Evolutionary conservation across 2,797 vertebrate species (phyloP).

Genomic region (Premnoplex brunnescens): DNA sequence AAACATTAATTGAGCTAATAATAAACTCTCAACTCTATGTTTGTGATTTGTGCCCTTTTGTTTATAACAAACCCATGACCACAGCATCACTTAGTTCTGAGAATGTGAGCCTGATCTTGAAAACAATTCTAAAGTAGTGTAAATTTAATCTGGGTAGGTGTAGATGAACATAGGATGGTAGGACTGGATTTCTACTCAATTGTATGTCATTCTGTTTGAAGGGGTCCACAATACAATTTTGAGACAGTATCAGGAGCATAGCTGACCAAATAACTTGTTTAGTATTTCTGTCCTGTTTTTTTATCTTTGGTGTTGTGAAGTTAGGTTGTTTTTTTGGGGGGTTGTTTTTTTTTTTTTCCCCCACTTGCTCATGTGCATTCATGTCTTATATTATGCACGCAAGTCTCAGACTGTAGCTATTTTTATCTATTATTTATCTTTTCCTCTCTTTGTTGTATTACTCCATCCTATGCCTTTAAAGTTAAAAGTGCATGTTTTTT

Average conservation of each 20-base stretch:
- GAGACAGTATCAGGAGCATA: background rate
- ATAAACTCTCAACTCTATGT: background rate
- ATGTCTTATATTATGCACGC: slow-evolving; percentile 9
- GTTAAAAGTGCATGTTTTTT: slow-evolving; percentile 1
- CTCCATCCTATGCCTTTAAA: background rate
- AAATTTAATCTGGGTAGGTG: background rate
- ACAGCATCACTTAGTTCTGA: background rate
- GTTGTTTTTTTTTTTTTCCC: too few species aligned
- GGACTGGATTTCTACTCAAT: rapidly evolving
- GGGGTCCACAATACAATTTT: background rate
- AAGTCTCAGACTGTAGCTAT: slow-evolving; percentile 14
- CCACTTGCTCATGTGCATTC: background rate
- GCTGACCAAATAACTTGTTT: background rate
- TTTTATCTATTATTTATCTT: slow-evolving; percentile 54
- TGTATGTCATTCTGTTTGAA: background rate
- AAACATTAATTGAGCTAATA: background rate
- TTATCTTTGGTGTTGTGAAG: background rate
- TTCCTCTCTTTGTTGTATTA: slow-evolving; percentile 12
- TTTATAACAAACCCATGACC: background rate
- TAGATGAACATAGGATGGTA: background rate
- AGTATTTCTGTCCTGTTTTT: background rate
- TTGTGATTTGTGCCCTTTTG: background rate
- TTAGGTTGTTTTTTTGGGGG: background rate
- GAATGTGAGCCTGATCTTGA: background rate
- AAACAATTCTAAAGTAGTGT: background rate